phyloP scores from a whole-genome alignment of 1,140 invertebrate genomes.

The Tribolium castaneum region DNA sequence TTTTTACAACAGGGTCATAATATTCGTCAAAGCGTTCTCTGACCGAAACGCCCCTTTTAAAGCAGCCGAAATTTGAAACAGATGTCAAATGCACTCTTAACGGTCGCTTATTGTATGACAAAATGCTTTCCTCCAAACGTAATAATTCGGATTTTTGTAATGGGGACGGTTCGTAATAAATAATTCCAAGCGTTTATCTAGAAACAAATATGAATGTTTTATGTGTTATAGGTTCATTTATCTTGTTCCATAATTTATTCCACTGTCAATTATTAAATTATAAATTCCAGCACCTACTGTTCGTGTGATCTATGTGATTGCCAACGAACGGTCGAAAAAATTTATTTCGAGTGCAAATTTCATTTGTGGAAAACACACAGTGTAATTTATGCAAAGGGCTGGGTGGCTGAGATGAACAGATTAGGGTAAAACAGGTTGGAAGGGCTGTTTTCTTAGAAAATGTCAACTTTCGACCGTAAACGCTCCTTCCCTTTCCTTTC shows the following conservation, averaged over 20 bases:
- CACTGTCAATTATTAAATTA: slow-evolving; percentile 31
- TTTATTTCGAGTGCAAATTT: slow-evolving; percentile 1
- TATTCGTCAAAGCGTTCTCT: background rate
- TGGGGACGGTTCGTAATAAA: background rate
- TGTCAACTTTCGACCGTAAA: slow-evolving; percentile 21
- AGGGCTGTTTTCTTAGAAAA: slow-evolving; percentile 28
- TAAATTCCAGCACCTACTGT: slow-evolving; percentile 11
- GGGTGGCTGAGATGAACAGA: slow-evolving; percentile 7
- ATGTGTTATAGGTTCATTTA: slow-evolving; percentile 34
- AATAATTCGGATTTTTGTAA: background rate
- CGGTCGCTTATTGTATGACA: background rate
- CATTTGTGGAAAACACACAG: background rate
- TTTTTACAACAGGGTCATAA: slow-evolving; percentile 8
- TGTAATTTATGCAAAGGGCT: slow-evolving; percentile 11
- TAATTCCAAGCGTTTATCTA: slow-evolving; percentile 4
- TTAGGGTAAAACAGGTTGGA: slow-evolving; percentile 21
- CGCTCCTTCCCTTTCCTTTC: slow-evolving; percentile 13
- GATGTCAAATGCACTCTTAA: slow-evolving; percentile 25
- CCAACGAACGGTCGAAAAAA: background rate
- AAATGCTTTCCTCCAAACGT: background rate
- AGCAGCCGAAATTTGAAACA: slow-evolving; percentile 1
- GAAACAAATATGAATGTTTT: slow-evolving; percentile 26
- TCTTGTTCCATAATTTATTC: slow-evolving; percentile 17
- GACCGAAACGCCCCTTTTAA: background rate
- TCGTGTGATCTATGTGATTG: background rate